phyloP scores from a whole-genome alignment of 2,797 vertebrate species.

The Nyctibius grandis region DNA sequence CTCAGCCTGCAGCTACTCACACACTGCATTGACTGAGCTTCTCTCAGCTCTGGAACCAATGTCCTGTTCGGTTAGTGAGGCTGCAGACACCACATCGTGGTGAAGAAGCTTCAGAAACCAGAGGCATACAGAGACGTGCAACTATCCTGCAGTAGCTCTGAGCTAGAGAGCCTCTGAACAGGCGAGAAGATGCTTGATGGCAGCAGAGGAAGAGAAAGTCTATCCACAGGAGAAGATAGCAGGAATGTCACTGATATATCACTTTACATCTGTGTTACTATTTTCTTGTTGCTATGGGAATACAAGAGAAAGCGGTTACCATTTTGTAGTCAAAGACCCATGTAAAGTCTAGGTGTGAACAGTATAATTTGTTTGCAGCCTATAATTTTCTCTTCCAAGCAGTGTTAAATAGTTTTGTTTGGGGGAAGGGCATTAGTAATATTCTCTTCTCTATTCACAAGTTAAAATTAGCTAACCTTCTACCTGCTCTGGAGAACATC shows the following conservation, averaged over 20 bases:
- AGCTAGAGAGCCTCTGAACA: not conserved
- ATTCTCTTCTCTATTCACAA: conserved; percentile 20
- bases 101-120: not conserved
- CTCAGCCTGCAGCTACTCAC: not conserved
- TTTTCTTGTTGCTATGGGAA: conserved; percentile 64
- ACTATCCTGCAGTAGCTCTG: not conserved
- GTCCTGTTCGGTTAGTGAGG: fast-evolving
- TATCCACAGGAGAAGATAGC: not conserved
- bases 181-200: not conserved
- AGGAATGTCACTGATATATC: not conserved
- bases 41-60: not conserved
- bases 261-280: conserved; percentile 12
- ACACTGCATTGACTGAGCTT: fast-evolving
- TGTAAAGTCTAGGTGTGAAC: conserved; percentile 58
- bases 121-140: fast-evolving
- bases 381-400: conserved; percentile 56
- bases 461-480: conserved; percentile 48
- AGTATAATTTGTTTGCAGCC: conserved; percentile 20
- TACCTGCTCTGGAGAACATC: conserved; percentile 39
- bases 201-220: not conserved
- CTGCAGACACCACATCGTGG: fast-evolving
- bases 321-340: conserved; percentile 23
- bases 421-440: not conserved
- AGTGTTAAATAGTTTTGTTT: conserved; percentile 34
- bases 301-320: not conserved